Percentiles rank a stretch among this genome's conserved stretches.
Conservation (phyloP, 2,797 vertebrate genomes). For the Siniperca undulata region DNA sequence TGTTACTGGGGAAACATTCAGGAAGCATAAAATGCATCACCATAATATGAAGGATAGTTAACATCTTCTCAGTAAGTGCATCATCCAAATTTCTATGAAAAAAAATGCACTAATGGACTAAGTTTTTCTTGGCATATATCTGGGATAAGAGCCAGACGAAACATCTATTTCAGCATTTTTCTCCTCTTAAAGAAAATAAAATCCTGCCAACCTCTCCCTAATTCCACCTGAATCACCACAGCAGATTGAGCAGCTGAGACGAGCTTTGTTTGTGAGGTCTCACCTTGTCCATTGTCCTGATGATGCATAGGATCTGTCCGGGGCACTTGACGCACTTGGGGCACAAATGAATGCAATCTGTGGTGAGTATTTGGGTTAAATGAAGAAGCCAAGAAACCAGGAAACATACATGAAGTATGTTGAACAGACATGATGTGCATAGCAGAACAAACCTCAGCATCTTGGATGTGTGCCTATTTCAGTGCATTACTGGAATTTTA, state of each 20-base stretch:
- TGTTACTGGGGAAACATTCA: background rate
- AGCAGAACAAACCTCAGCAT: conserved; percentile 12
- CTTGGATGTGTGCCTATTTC: conserved; percentile 24
- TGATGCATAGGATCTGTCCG: conserved; percentile 34
- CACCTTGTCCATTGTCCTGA: conserved; percentile 46
- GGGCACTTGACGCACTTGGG: conserved; percentile 27
- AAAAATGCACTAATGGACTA: conserved; percentile 4
- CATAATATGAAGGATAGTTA: conserved; percentile 6
- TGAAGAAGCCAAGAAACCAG: conserved; percentile 7
- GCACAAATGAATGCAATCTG: conserved; percentile 29
- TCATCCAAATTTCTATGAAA: conserved; percentile 26
- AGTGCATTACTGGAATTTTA: conserved; percentile 22
- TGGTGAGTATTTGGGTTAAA: conserved; percentile 15
- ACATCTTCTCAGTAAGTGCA: conserved; percentile 14
- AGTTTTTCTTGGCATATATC: conserved; percentile 44
- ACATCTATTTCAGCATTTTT: conserved; percentile 34
- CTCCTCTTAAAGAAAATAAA: conserved; percentile 46
- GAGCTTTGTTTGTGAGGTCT: conserved; percentile 55
- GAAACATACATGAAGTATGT: conserved; percentile 27
- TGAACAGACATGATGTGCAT: conserved; percentile 24
- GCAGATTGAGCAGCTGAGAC: conserved; percentile 40
- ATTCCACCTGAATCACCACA: conserved; percentile 46
- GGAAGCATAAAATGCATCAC: background rate
- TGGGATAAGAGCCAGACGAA: conserved; percentile 50
- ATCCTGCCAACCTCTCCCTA: conserved; percentile 42